Conservation (phyloP, 2,113 vertebrate species). For the Apteryx mantelli region DNA sequence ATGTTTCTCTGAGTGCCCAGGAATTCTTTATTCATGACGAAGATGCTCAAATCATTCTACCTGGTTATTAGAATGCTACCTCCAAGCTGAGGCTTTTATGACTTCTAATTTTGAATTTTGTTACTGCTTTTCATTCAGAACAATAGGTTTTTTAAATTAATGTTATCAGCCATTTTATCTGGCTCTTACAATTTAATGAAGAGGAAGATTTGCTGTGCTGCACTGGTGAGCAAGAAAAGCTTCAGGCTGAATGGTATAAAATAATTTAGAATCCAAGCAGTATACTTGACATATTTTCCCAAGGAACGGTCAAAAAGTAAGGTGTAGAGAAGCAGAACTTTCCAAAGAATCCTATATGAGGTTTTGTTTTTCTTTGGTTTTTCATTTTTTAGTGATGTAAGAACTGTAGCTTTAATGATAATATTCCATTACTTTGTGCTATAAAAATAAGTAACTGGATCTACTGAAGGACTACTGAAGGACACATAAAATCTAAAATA, state of each 20-base stretch:
- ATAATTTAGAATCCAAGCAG: not conserved
- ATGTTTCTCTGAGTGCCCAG: accelerated
- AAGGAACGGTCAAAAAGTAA: not conserved
- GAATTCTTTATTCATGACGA: not conserved
- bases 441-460: not conserved
- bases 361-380: not conserved
- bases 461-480: not conserved
- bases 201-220: not conserved
- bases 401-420: not conserved
- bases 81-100: not conserved
- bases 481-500: not conserved
- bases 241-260: not conserved
- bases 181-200: not conserved
- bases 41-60: not conserved
- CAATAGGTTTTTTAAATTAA: not conserved
- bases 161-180: not conserved
- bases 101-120: not conserved
- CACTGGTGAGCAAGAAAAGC: not conserved
- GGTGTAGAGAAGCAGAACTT: not conserved
- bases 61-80: not conserved
- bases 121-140: not conserved
- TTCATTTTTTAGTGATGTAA: not conserved
- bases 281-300: not conserved
- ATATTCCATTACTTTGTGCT: not conserved
- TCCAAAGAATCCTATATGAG: not conserved